Percentiles rank a stretch among this genome's conserved stretches.
phyloP scores from a whole-genome alignment of 2,797 vertebrate genomes.

The Pangasius sanitwongsei region DNA sequence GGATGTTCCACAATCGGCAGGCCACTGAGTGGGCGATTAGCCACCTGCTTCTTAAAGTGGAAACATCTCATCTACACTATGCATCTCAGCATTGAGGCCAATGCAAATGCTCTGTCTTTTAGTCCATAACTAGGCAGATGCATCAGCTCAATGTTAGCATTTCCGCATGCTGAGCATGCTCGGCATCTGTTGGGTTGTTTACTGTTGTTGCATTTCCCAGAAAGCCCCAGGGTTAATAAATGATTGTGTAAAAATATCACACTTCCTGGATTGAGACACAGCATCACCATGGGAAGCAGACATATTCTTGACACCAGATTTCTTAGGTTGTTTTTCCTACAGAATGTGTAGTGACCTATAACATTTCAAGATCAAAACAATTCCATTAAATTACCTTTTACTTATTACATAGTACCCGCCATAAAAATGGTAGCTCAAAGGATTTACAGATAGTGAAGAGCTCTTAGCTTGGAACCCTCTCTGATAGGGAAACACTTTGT shows the following conservation, averaged over 20 bases:
- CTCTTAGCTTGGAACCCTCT: background rate
- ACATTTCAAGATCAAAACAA: background rate
- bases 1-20: slow-evolving; percentile 47
- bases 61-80: slow-evolving; percentile 50
- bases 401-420: background rate
- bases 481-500: background rate
- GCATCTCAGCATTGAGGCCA: slow-evolving; percentile 30
- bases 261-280: slow-evolving; percentile 50
- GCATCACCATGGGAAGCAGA: slow-evolving; percentile 54
- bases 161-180: background rate
- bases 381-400: background rate
- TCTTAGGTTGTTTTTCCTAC: background rate
- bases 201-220: slow-evolving; percentile 34
- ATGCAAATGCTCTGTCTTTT: background rate
- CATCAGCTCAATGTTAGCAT: background rate
- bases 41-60: slow-evolving; percentile 54
- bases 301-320: slow-evolving; percentile 19
- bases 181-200: background rate
- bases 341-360: background rate
- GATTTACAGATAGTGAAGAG: background rate
- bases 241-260: slow-evolving; percentile 48
- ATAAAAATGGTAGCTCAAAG: background rate
- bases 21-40: slow-evolving; percentile 52
- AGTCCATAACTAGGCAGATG: background rate
- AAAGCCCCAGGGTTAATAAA: slow-evolving; percentile 39